Base-by-base conservation (phyloP, 2,888 invertebrate species). In the Omphaloscelis lunosa region DNA sequence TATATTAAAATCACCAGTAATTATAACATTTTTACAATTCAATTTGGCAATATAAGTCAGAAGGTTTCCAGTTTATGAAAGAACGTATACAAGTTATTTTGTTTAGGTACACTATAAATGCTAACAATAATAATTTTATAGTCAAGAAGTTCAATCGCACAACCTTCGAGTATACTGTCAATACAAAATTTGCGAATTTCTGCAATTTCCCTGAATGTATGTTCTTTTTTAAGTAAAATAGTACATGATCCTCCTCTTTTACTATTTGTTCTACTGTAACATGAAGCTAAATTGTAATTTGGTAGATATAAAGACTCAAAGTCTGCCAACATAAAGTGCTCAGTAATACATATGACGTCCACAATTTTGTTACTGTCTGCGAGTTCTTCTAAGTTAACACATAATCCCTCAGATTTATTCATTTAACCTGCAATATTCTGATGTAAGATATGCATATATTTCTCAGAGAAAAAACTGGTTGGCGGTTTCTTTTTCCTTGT, bases 381-480 rank as follows among this genome's bases (percentile, higher is more conserved):
- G 17, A 48, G 17, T 48, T 48, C 48, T 17, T 48, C 48, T 51
- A 65, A 48, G 27, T 66, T 66, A 20, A 66, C 27, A 66, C 20
- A 66, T 66, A 66, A 29, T 20, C 20, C 27, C 51, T 51, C 66
- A 17, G 48, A 45, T 66, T 56, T 68, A 23, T 53, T 65, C 45
- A 45, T 27, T 53, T 34, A 53, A 34, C 67, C 67, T 53, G 67
- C 67, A 29, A 41, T 69, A 58, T 69, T 58, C 58, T 69, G 58
- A 41, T 48, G 48, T 48, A 48, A 48, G n/a, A 68, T 34, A 68
- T 58, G 41, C 5, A 69, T 27, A 58, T 69, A 69, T 69, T 39
- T 69, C n/a, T 69, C 68, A 69, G 56, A 58, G 58, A 69, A 69
- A 69, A 41, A 67, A 67, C 48, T 51, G 48, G 20, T 17, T 67